Evolutionary conservation across 2,797 vertebrate species (phyloP), one percentile per base, ranked within the genome.

Genomic region (Sylvilagus floridanus): DNA sequence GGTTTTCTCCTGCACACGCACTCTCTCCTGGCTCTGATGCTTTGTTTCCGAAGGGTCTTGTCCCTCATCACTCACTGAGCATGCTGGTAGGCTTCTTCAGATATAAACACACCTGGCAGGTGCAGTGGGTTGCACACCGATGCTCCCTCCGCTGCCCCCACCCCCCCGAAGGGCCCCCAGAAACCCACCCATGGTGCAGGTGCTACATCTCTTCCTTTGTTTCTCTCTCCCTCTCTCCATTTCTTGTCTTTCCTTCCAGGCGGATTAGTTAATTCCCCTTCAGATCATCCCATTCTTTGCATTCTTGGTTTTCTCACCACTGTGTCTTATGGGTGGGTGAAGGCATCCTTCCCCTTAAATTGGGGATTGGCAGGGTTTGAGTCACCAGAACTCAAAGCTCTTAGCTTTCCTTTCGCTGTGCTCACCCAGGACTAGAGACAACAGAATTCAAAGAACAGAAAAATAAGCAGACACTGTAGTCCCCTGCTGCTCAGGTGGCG

Each of bases 191-290:
- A 1, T 22, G 54, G 35, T 12, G 60, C 24, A 32, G n/a, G 32
- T 16, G 12, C 21, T 5, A 1, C 35, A 73, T 77, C 10, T 22
- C 77, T 63, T n/a, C 6, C 54, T 30, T 68, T 66, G 63, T 62
- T 8, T 50, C 5, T 21, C 17, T 84, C 19, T 42, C 9, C 5
- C 4, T 16, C 1, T 1, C 4, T 0, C 9, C 37, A 22, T 4
- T 14, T 65, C 54, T 69, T 21, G 5, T 24, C 19, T 92, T 72
- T 68, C 30, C 12, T 9, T 47, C 10, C 9, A 42, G 32, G 73
- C 21, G 32, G 35, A 5, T 82, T 65, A 28, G 47, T 57, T 63
- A 28, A 17, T 57, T 69, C 52, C 22, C 12, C 24, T 1, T 32
- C 6, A 1, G 79, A 47, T 60, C 37, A 52, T 71, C 17, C 32